Conservation (phyloP, 2,888 invertebrate genomes). For the Cosmia trapezina region DNA sequence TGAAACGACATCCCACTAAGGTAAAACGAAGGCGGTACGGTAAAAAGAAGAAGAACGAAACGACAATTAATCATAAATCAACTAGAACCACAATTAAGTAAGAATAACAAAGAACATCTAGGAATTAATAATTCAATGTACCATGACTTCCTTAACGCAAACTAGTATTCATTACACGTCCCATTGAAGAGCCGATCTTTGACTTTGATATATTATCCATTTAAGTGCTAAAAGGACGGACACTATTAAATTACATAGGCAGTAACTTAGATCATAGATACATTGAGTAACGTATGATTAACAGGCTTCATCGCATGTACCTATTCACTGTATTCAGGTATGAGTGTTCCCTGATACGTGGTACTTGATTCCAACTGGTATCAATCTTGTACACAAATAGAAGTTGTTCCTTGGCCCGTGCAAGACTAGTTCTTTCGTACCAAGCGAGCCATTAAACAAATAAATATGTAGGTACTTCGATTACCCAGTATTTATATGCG, state of each 20-base stretch:
- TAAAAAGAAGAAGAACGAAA: neutral
- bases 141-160: slow-evolving; percentile 73
- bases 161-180: slow-evolving; percentile 78
- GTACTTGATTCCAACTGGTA: slow-evolving; percentile 50
- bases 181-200: slow-evolving; percentile 77
- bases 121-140: slow-evolving; percentile 65
- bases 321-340: slow-evolving; percentile 45
- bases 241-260: slow-evolving; percentile 72
- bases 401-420: slow-evolving; percentile 57
- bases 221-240: slow-evolving; percentile 77
- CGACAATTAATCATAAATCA: slow-evolving; percentile 12
- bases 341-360: slow-evolving; percentile 50
- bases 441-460: slow-evolving; percentile 59
- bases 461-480: slow-evolving; percentile 56
- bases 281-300: slow-evolving; percentile 73
- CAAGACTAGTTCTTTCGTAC: slow-evolving; percentile 59
- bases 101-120: slow-evolving; percentile 50
- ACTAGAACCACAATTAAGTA: slow-evolving; percentile 7
- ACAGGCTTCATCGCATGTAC: slow-evolving; percentile 65
- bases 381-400: slow-evolving; percentile 63
- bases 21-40: neutral
- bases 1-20: neutral
- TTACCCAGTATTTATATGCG: slow-evolving; percentile 50
- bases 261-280: slow-evolving; percentile 70
- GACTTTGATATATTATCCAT: slow-evolving; percentile 82